These are phyloP conservation scores for Aspidapion aeneum DNA, from an alignment of 2,888 invertebrate genomes.

Conservation along the genomic window DNA sequence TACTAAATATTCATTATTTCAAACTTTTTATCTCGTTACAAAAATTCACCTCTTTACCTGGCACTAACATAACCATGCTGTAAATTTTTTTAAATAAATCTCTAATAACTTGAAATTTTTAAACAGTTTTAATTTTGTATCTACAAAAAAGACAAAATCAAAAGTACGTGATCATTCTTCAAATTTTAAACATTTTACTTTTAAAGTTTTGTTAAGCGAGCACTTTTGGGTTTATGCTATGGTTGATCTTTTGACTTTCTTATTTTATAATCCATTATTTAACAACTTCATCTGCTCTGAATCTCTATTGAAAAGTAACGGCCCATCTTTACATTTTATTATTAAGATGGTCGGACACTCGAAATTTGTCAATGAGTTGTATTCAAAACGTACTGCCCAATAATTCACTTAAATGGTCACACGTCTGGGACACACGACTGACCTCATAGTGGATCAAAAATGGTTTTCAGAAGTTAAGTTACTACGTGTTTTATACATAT, in stretches of 20 bases:
- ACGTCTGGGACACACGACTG: constrained; percentile 13
- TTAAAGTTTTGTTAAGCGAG: neutral
- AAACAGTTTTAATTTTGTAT: too few species aligned
- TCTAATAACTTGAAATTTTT: too few species aligned
- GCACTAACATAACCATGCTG: too few species aligned
- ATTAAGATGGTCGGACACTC: constrained; percentile 20
- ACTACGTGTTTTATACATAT: too few species aligned
- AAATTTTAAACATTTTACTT: too few species aligned
- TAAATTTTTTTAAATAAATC: too few species aligned
- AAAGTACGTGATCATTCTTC: too few species aligned
- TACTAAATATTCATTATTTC: too few species aligned
- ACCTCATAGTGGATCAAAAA: neutral
- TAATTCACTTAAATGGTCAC: constrained; percentile 37
- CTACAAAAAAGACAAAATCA: too few species aligned
- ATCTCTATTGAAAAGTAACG: neutral
- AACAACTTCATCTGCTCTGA: neutral
- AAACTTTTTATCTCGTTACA: too few species aligned
- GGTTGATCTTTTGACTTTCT: neutral
- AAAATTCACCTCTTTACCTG: too few species aligned
- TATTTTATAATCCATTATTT: neutral
- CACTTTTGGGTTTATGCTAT: neutral
- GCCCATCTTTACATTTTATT: neutral
- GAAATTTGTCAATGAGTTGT: constrained; percentile 34
- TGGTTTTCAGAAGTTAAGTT: too few species aligned
- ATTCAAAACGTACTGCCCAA: constrained; percentile 19